Evolutionary conservation across 1,140 invertebrate species (phyloP), one percentile per base, ranked within the genome.

Genomic region (Frieseomelitta varia): DNA sequence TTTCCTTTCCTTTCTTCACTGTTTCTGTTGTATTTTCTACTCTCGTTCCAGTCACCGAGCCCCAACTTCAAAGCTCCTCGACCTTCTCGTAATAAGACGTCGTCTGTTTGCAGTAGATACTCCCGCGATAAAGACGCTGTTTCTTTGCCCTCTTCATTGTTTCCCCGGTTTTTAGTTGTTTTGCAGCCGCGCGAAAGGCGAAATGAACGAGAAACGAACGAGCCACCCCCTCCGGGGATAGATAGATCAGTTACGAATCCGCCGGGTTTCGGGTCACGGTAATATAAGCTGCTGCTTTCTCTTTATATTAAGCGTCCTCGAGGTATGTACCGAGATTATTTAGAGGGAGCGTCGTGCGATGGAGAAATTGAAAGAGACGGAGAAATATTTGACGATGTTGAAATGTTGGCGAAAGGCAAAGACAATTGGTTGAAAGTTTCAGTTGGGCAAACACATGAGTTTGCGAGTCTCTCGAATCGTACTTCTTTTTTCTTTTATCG

Each of bases 31-130:
- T 71, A 71, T 80, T 30, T 65, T 47, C 74, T 27, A n/a, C 53
- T 47, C 63, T 30, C 47, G n/a, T 47, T 73, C 68, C 63, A 30
- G 69, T 85, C 82, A 55, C 27, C 72, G 30, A 77, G 80, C 63
- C 74, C 39, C 67, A 77, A 92, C 87, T 88, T 91, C 86, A 90
- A 91, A 91, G 90, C 82, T 84, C 34, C 67, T 58, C 68, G 85
- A 82, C 87, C 87, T 78, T 65, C 24, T 84, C 78, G 89, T 87
- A 91, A 91, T 91, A 91, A 91, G 90, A 92, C 80, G 81, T 91
- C 81, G 87, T 88, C 79, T 88, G 90, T 91, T 92, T 91, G 88
- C 87, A 68, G 68, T 87, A 76, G 83, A 78, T 87, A 80, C 71
- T 68, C 30, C 39, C 58, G 68, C 78, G 84, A 90, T 88, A 87